Percentiles rank a stretch among this genome's conserved stretches.
These are phyloP conservation scores for Eumacrocentrus americanus DNA, from an alignment of 2,888 invertebrate genomes.

Conservation along the genomic window DNA sequence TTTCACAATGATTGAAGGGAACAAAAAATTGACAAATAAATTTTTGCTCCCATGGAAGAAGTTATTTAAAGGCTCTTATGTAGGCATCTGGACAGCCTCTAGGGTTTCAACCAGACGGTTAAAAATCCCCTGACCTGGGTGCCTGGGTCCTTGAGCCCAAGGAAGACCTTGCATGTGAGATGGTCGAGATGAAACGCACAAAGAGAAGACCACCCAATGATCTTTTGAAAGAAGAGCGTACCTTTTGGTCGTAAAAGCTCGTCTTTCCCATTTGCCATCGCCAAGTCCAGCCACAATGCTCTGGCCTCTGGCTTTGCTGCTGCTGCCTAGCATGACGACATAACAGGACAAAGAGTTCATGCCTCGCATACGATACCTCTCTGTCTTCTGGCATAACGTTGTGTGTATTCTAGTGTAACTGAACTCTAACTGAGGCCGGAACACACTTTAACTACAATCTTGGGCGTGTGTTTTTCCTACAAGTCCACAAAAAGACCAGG, in stretches of 20 bases:
- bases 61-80: no score
- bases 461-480: background rate
- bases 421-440: slow-evolving; percentile 13
- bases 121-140: no score
- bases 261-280: background rate
- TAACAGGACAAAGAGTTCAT: slow-evolving; percentile 59
- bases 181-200: no score
- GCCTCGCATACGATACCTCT: slow-evolving; percentile 51
- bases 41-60: no score
- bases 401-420: slow-evolving; percentile 23
- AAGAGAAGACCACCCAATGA: background rate
- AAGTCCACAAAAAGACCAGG: background rate
- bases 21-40: no score
- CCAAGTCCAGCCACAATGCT: background rate
- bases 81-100: no score
- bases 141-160: no score
- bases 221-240: background rate
- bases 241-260: background rate
- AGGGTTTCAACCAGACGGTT: no score
- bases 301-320: background rate
- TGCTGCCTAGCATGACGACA: slow-evolving; percentile 47
- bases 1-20: no score
- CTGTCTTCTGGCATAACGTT: slow-evolving; percentile 15
- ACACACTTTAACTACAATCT: background rate
- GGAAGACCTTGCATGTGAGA: background rate